Percentiles rank a stretch among this genome's conserved stretches.
Evolutionary conservation across 1,140 invertebrate species (phyloP).

Genomic region (Sarcophaga bullata): DNA sequence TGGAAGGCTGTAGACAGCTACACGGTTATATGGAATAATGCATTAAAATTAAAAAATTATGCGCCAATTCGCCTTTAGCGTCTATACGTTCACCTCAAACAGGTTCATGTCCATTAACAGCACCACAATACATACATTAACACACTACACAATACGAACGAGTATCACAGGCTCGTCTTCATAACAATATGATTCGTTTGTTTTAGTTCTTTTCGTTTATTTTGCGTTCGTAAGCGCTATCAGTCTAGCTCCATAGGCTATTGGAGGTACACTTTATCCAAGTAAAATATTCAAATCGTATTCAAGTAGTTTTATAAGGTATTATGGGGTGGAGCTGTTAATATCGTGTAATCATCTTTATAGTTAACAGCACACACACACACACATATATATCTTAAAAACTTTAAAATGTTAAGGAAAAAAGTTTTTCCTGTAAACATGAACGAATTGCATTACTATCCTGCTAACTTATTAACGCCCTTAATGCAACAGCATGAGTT

Average conservation of each 20-base stretch:
- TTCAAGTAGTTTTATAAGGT: not conserved
- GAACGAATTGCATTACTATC: no score
- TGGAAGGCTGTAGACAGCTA: not conserved
- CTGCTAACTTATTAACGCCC: no score
- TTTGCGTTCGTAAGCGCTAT: not conserved
- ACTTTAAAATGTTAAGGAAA: no score
- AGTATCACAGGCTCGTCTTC: not conserved
- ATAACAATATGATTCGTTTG: not conserved
- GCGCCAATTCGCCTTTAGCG: constrained; percentile 33
- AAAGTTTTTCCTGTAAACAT: no score
- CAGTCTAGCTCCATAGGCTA: constrained; percentile 2
- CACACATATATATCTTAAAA: no score
- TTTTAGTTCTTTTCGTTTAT: not conserved
- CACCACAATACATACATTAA: no score
- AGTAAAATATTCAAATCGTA: no score
- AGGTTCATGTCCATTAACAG: not conserved
- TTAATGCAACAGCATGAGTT: not conserved
- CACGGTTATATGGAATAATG: constrained; percentile 3
- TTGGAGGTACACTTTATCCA: not conserved
- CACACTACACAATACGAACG: not conserved
- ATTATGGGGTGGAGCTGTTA: constrained; percentile 42
- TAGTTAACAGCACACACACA: constrained; percentile 1
- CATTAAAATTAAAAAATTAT: constrained; percentile 31
- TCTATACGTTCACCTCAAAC: not conserved
- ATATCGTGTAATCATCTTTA: constrained; percentile 41